Conservation (phyloP, 1,140 invertebrate species). For the Lasioglossum albipes region DNA sequence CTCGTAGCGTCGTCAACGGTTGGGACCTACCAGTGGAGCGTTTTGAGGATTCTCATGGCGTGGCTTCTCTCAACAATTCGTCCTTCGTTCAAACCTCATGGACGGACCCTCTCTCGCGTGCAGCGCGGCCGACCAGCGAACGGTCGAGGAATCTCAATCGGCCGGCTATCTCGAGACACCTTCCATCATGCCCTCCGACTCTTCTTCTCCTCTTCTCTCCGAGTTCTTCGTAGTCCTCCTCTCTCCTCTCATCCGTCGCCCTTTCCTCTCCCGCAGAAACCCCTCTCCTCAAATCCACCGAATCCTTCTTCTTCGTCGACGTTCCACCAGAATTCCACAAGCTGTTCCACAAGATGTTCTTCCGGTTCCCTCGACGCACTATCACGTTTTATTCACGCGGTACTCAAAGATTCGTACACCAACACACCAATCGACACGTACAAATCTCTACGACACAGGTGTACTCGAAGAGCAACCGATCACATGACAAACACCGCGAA, state of each 20-base stretch:
- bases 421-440: no score
- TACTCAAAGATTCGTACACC: background rate
- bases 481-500: no score
- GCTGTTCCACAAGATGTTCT: no score
- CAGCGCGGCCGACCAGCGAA: conserved; percentile 50
- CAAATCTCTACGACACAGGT: no score
- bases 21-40: conserved; percentile 76
- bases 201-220: background rate
- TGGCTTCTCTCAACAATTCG: conserved; percentile 63
- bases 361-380: background rate
- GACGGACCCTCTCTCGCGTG: conserved; percentile 54
- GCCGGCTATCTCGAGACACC: conserved; percentile 26
- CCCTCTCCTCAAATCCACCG: background rate
- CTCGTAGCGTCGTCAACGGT: no score
- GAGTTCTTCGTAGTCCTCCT: conserved; percentile 1
- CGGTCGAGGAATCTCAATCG: conserved; percentile 67
- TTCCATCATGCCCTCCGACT: conserved; percentile 37
- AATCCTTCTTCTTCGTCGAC: background rate
- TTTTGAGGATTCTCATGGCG: conserved; percentile 80
- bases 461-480: no score
- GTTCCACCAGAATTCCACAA: background rate
- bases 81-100: conserved; percentile 66
- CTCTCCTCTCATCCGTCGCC: background rate
- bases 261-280: background rate
- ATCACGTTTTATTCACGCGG: background rate